Evolutionary conservation across 2,888 invertebrate species (phyloP), one percentile per base, ranked within the genome.

Genomic region (Sinodicranocentrus sp.): DNA sequence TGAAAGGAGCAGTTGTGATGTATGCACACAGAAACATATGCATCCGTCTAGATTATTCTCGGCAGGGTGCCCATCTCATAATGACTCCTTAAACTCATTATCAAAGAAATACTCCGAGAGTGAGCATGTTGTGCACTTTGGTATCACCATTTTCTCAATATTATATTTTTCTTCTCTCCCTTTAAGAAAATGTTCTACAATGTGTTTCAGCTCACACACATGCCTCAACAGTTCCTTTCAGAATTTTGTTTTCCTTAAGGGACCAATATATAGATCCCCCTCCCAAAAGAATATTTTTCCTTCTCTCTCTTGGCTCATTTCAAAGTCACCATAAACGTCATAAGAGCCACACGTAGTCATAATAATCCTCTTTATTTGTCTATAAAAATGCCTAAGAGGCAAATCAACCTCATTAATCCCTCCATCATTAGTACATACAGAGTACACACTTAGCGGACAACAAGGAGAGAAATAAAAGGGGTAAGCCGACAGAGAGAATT

Each of bases 51-150:
- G 79, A 79, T 84, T 78, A 79, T 78, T 79, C 73, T 61, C 78
- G 73, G 84, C 78, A 84, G 84, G 78, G 78, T 78, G 79, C 72
- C 84, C 84, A 70, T 72, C 77, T 83, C 85, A 85, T 87, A 87
- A 87, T 85, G 85, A 87, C 87, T 86, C 84, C 84, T 85, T 87
- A 87, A 87, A 87, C 87, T 87, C 87, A 87, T 87, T 85, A 87
- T 82, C 84, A 84, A 85, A 76, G 48, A 76, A 63, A 63, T 63
- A 63, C 33, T 33, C 63, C 17, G 17, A 63, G 33, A n/a, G n/a
- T n/a, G n/a, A n/a, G n/a, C n/a, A n/a, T n/a, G 33, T 59, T 59
- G 25, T 59, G 10, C 33, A 63, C 33, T 33, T 39, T 39, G 28
- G 63, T 19, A 26, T 15, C 63, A 63, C 39, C 63, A 26, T 71